phyloP scores from a whole-genome alignment of 2,888 invertebrate species.

The Unio pictorum region DNA sequence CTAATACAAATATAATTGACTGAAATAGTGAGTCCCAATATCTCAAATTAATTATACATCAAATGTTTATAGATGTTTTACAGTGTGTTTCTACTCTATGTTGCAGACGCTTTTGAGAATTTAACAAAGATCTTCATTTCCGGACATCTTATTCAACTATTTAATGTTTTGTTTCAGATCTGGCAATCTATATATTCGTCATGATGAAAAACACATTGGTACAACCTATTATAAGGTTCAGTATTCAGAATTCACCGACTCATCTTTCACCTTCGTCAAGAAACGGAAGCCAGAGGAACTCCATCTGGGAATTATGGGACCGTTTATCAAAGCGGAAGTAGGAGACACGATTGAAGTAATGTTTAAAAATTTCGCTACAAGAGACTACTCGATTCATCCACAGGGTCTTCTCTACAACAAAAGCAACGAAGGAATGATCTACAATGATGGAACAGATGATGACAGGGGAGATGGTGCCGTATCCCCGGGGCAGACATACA shows the following conservation, averaged over 20 bases:
- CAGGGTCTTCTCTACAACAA: conserved; percentile 23
- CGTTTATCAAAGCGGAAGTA: conserved; percentile 51
- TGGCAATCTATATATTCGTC: conserved; percentile 3
- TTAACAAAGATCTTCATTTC: no score
- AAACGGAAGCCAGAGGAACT: conserved; percentile 5
- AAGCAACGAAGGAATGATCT: conserved; percentile 23
- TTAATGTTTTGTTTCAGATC: no score
- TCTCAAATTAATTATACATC: no score
- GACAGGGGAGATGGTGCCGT: conserved; percentile 9
- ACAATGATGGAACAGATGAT: neutral
- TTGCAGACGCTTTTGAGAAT: no score
- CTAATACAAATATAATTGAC: no score
- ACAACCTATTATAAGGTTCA: conserved; percentile 37
- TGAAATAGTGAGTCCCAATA: no score
- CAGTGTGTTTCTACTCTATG: no score
- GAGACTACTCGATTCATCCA: conserved; percentile 22
- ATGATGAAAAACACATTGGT: conserved; percentile 35
- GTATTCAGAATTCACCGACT: conserved; percentile 14
- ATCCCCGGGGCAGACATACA: conserved; percentile 15
- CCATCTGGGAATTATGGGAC: conserved; percentile 47
- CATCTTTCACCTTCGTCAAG: neutral
- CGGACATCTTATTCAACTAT: no score
- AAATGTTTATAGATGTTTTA: no score
- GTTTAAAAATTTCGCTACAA: conserved; percentile 26
- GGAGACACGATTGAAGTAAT: conserved; percentile 48